These are phyloP conservation scores for Bombus sibiricus DNA, from an alignment of 1,140 invertebrate species.

Conservation along the genomic window DNA sequence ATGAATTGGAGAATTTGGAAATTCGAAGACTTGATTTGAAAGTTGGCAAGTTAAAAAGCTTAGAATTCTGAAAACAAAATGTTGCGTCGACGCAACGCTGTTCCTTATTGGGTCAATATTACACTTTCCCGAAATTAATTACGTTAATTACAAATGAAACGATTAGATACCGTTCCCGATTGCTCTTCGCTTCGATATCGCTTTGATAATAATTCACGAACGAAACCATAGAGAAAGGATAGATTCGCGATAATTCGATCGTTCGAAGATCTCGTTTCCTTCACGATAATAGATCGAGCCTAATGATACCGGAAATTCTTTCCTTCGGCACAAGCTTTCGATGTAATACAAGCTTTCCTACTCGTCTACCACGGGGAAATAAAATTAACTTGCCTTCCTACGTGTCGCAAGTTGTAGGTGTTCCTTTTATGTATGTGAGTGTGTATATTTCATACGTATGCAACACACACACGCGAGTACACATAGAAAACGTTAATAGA, in stretches of 20 bases:
- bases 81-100: background rate
- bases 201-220: too few relatives aligned
- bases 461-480: too few relatives aligned
- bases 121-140: background rate
- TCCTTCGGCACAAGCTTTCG: background rate
- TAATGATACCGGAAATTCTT: slow-evolving; percentile 31
- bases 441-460: background rate
- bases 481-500: background rate
- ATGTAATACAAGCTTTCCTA: slow-evolving; percentile 25
- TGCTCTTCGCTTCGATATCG: background rate
- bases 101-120: background rate
- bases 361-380: slow-evolving; percentile 26
- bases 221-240: background rate
- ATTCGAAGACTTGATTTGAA: background rate
- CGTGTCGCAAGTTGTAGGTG: slow-evolving; percentile 8
- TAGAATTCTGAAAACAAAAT: background rate
- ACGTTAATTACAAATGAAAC: too few relatives aligned
- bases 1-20: background rate
- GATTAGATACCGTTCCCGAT: background rate
- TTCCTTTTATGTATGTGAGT: background rate
- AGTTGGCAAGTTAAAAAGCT: background rate
- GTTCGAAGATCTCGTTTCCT: background rate
- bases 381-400: slow-evolving; percentile 40
- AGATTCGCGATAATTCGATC: slow-evolving; percentile 9
- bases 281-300: background rate